Evolutionary conservation across 2,888 invertebrate genomes (phyloP).

Genomic region (Octodonta nipae): DNA sequence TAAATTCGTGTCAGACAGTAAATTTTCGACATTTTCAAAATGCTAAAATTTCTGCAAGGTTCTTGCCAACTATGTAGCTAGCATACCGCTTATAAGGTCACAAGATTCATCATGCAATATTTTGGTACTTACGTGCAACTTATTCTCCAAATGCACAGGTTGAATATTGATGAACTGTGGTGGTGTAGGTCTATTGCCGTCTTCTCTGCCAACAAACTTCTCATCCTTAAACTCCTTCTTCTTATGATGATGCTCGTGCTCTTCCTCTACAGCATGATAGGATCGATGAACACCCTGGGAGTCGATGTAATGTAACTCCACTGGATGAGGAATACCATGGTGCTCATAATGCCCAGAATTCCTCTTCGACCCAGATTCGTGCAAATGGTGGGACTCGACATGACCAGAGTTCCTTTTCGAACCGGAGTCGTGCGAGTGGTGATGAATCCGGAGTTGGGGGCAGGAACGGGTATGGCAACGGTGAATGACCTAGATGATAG

Average conservation of each 20-base stretch:
- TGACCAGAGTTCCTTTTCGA: no score
- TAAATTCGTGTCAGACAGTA: no score
- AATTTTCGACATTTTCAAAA: no score
- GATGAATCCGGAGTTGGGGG: slow-evolving; percentile 22
- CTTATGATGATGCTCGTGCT: slow-evolving; percentile 14
- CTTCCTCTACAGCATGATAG: slow-evolving; percentile 11
- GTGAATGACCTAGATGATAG: background rate
- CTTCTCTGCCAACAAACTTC: slow-evolving; percentile 19
- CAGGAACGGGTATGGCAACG: slow-evolving; percentile 9
- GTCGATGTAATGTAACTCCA: slow-evolving; percentile 33
- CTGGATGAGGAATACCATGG: slow-evolving; percentile 31
- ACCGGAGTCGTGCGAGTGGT: no score
- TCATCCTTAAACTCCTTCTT: slow-evolving; percentile 19
- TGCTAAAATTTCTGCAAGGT: no score
- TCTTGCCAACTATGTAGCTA: no score
- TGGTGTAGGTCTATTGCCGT: slow-evolving; percentile 23
- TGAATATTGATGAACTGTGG: slow-evolving; percentile 34
- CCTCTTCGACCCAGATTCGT: slow-evolving; percentile 12
- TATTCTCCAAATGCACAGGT: slow-evolving; percentile 30
- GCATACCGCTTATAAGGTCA: no score
- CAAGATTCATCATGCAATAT: no score
- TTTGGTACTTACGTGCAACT: slow-evolving; percentile 30
- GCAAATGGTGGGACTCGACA: slow-evolving; percentile 6
- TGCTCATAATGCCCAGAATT: slow-evolving; percentile 32
- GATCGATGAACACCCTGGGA: slow-evolving; percentile 31